Evolutionary conservation across 2,888 invertebrate genomes (phyloP), one percentile per base, ranked within the genome.

Genomic region (Caenorhabditis sp.): DNA sequence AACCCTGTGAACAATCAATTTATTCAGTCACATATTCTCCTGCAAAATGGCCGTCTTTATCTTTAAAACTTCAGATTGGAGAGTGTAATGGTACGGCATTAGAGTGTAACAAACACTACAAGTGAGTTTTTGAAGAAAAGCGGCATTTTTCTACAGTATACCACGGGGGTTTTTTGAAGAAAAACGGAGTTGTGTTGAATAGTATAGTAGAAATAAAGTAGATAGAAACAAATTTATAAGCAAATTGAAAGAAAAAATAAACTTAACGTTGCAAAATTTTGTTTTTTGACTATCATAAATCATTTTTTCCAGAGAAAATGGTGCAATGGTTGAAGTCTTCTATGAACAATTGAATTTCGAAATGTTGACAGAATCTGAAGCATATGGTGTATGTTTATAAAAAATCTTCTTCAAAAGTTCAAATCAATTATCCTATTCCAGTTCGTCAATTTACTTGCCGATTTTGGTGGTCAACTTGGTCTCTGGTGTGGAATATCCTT

Each of bases 301-400:
- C 31, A 31, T 10, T 14, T 43, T 8, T 65, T 83, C 59, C 63
- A 85, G 85, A 67, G 84, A 86, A 25, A 86, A 86, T 59, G 86
- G 84, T 0, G 86, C 86, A 4, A 86, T 87, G 85, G 80, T 86
- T 20, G 86, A 86, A 81, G 86, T 86, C 0, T 86, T 87, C 61
- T 86, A 87, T 59, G 86, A 86, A 59, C 86, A 87, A 57, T 76
- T 86, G 52, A 86, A 87, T 63, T 86, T 83, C 62, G 86, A 86
- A 74, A 81, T 87, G 81, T 78, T 86, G 26, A 84, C 80, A 1
- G 86, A 86, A 63, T 85, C 85, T 0, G 85, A 85, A 63, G 87
- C 87, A 1, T 87, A 87, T 67, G 86, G 85, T 49, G 86, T 86
- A 31, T 64, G 67, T 67, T 50, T 58, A 27, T 52, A 31, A 31